A percentile compares a stretch with the other conserved stretches of the same genome.
Evolutionary conservation across 2,113 vertebrate species (phyloP).

Genomic region (Neolamprologus brichardi): DNA sequence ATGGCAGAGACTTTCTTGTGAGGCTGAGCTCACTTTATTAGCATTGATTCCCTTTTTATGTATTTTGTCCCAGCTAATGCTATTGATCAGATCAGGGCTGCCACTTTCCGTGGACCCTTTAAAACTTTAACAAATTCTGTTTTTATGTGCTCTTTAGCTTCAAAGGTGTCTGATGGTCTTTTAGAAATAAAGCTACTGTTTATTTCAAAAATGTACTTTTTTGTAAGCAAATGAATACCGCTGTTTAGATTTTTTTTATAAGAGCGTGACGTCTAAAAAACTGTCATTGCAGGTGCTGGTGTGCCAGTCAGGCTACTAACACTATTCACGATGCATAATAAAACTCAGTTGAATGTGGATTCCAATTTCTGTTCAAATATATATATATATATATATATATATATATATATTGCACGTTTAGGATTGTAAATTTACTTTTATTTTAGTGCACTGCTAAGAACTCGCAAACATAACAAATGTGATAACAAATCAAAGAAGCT

Average conservation of each 20-base stretch:
- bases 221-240: background rate
- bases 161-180: constrained; percentile 29
- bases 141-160: constrained; percentile 2
- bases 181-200: background rate
- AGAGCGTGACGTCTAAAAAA: background rate
- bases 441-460: background rate
- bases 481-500: background rate
- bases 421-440: background rate
- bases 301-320: background rate
- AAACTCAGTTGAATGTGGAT: background rate
- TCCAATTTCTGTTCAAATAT: background rate
- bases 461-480: background rate
- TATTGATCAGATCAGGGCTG: constrained; percentile 48
- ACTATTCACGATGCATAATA: background rate
- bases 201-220: background rate
- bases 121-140: constrained; percentile 49
- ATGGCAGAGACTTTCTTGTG: constrained; percentile 33
- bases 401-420: background rate
- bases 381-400: no score
- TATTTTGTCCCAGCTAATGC: constrained; percentile 66
- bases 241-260: background rate
- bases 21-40: constrained; percentile 72
- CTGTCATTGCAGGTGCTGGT: background rate
- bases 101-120: constrained; percentile 26
- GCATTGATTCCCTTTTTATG: constrained; percentile 73